A percentile compares a stretch with the other conserved stretches of the same genome.
These are phyloP conservation scores for Bolinopsis microptera DNA, from an alignment of 37 sponge, comb jelly and placozoan genomes.

Conservation along the genomic window DNA sequence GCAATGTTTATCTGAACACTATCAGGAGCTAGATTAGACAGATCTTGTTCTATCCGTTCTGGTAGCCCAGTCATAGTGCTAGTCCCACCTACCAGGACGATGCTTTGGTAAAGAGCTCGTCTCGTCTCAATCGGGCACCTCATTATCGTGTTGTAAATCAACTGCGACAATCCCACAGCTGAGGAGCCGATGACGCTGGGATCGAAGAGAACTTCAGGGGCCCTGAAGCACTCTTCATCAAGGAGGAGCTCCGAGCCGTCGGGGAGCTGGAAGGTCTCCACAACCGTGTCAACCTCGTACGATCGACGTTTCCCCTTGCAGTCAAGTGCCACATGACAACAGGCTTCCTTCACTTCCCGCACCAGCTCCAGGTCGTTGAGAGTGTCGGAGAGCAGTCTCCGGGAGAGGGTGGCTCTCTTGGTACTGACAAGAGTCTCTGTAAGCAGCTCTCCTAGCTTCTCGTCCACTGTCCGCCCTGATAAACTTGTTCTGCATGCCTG, in stretches of 20 bases:
- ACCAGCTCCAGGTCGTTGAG: constrained; percentile 12
- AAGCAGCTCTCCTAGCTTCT: neutral
- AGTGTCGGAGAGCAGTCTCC: neutral
- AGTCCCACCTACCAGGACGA: constrained; percentile 82
- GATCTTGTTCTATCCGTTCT: neutral
- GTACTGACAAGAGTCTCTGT: neutral
- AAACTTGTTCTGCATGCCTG: neutral
- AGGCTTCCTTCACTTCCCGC: neutral
- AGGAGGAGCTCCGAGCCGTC: neutral
- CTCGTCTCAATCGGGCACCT: constrained; percentile 83
- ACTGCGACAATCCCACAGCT: neutral
- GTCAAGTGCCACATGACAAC: neutral
- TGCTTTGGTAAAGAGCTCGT: constrained; percentile 74
- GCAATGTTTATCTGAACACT: neutral
- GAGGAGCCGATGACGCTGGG: neutral
- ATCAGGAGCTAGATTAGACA: neutral
- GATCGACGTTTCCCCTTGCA: neutral
- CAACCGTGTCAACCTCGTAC: neutral
- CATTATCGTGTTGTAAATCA: neutral
- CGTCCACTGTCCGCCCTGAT: neutral
- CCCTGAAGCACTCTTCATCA: neutral
- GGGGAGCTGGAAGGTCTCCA: neutral
- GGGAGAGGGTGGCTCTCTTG: neutral
- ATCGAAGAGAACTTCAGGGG: constrained; percentile 3
- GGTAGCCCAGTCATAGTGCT: neutral